Percentiles rank a stretch among this genome's conserved stretches.
Evolutionary conservation across 1,140 invertebrate species (phyloP).

Genomic region (Drosophila pallidifrons): DNA sequence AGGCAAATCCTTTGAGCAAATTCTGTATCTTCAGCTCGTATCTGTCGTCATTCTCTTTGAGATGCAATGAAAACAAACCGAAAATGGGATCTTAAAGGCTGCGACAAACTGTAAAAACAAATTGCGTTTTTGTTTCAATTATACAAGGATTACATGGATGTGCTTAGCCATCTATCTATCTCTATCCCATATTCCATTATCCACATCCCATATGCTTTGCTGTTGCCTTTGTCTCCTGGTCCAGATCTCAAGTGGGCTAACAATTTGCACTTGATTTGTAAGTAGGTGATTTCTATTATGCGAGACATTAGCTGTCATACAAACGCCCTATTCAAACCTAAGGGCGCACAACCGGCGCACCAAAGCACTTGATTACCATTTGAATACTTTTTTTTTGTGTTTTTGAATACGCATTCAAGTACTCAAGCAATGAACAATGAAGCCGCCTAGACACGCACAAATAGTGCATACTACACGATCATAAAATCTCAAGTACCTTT

Average conservation of each 20-base stretch:
- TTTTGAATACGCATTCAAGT: slow-evolving; percentile 47
- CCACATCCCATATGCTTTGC: neutral
- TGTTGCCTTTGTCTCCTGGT: neutral
- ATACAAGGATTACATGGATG: slow-evolving; percentile 74
- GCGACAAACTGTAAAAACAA: slow-evolving; percentile 83
- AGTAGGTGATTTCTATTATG: slow-evolving; percentile 84
- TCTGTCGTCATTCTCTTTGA: slow-evolving; percentile 38
- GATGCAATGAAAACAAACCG: slow-evolving; percentile 77
- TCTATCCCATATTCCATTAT: neutral
- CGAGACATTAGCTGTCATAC: slow-evolving; percentile 83
- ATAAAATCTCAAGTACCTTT: slow-evolving; percentile 78
- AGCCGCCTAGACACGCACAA: slow-evolving; percentile 4
- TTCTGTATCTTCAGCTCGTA: slow-evolving; percentile 38
- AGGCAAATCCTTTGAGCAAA: slow-evolving; percentile 76
- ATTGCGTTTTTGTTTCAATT: slow-evolving; percentile 82
- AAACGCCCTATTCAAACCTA: slow-evolving; percentile 79
- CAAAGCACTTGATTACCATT: slow-evolving; percentile 77
- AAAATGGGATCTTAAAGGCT: slow-evolving; percentile 78
- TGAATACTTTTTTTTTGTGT: slow-evolving; percentile 33
- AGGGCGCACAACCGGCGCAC: slow-evolving; percentile 44
- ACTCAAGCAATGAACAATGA: slow-evolving; percentile 8
- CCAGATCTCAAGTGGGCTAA: slow-evolving; percentile 64
- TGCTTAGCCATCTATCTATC: slow-evolving; percentile 1
- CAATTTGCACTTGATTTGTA: slow-evolving; percentile 82
- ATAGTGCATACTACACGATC: slow-evolving; percentile 12